A percentile compares a stretch with the other conserved stretches of the same genome.
phyloP scores from a whole-genome alignment of 2,797 vertebrate genomes.

The Diplodus sargus region DNA sequence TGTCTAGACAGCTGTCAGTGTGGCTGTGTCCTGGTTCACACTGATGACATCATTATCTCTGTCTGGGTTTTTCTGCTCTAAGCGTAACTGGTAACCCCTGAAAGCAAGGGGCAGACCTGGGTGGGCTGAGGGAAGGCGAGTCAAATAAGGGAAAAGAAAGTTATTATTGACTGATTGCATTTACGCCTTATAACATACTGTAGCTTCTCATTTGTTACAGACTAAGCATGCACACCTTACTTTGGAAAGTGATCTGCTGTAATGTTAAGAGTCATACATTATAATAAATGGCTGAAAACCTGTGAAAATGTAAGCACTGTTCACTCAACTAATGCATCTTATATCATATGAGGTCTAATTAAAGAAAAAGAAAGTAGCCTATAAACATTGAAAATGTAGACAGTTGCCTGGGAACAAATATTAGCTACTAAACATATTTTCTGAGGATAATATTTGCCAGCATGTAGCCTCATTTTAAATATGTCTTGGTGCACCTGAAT shows the following conservation, averaged over 20 bases:
- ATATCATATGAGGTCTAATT: too few species aligned
- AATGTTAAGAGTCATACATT: background rate
- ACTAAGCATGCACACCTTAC: background rate
- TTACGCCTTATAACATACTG: background rate
- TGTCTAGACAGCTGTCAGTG: conserved; percentile 68
- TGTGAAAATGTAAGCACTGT: background rate
- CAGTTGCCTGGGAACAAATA: too few species aligned
- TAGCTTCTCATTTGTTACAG: background rate
- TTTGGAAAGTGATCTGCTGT: conserved; percentile 4
- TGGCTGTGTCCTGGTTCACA: conserved; percentile 62
- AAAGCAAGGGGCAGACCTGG: conserved; percentile 71
- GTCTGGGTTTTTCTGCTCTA: conserved; percentile 47
- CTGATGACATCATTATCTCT: conserved; percentile 25
- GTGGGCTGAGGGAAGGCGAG: conserved; percentile 4
- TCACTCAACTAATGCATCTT: background rate
- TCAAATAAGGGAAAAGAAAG: background rate
- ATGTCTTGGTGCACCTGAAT: too few species aligned
- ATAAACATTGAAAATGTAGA: too few species aligned
- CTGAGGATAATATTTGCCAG: too few species aligned
- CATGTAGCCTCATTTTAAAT: too few species aligned
- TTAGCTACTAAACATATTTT: too few species aligned
- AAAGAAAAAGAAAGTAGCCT: too few species aligned
- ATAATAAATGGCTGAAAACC: background rate
- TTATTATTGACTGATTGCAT: background rate
- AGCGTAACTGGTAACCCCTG: conserved; percentile 68